Conservation (phyloP, 2,888 invertebrate species). For the Dynastes tityus region DNA sequence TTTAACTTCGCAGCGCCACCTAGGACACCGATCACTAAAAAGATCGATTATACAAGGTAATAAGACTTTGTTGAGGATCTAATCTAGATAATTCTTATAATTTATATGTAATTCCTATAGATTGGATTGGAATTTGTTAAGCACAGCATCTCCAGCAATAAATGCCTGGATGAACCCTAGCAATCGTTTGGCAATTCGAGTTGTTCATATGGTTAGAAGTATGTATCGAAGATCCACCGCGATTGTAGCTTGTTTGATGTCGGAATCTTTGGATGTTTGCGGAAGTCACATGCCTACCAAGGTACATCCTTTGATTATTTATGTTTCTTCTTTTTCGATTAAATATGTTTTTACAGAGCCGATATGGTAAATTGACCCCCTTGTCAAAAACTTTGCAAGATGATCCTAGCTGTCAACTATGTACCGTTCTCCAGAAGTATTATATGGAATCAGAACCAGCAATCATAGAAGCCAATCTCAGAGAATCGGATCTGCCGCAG, state of each 20-base stretch:
- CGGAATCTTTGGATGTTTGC: conserved; percentile 91
- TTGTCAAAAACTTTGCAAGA: conserved; percentile 93
- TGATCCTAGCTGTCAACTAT: conserved; percentile 95
- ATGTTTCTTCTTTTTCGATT: not conserved
- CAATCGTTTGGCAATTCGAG: conserved; percentile 89
- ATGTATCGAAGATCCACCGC: conserved; percentile 87
- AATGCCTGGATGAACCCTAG: conserved; percentile 99
- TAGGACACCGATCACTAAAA: conserved; percentile 92
- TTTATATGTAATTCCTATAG: conserved; percentile 68
- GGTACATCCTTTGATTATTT: conserved; percentile 69
- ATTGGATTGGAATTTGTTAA: conserved; percentile 95
- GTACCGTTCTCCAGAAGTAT: conserved; percentile 89
- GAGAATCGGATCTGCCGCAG: conserved; percentile 88
- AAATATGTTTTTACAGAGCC: conserved; percentile 79
- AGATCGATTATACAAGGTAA: conserved; percentile 88
- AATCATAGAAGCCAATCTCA: conserved; percentile 87
- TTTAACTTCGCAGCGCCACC: conserved; percentile 98
- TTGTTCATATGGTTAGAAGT: conserved; percentile 85
- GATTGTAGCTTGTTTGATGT: conserved; percentile 95
- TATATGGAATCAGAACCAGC: conserved; percentile 84
- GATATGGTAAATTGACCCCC: conserved; percentile 90
- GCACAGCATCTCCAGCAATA: conserved; percentile 96
- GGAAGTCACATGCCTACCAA: conserved; percentile 86
- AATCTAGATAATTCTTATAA: not conserved
- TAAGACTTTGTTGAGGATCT: not conserved